Evolutionary conservation across 2,888 invertebrate species (phyloP).

Genomic region (Oasisia sp.): DNA sequence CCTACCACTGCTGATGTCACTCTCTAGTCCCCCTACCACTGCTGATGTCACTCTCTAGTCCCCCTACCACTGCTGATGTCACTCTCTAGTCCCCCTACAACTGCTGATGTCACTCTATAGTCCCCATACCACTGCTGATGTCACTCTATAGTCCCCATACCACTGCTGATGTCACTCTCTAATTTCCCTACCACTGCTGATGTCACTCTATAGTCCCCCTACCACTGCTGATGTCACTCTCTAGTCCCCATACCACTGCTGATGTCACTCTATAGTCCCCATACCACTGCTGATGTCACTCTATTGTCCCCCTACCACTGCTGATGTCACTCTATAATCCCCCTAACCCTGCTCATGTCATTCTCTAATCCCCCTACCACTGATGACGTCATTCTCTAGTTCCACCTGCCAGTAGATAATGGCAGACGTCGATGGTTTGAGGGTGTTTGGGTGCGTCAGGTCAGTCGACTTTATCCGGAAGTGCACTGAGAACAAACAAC

Average conservation of each 20-base stretch:
- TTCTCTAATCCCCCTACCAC: background rate
- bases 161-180: too few species aligned
- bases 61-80: too few species aligned
- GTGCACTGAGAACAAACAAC: slow-evolving; percentile 41
- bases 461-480: slow-evolving; percentile 58
- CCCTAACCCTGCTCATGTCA: background rate
- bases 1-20: too few species aligned
- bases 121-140: too few species aligned
- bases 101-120: too few species aligned
- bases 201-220: too few species aligned
- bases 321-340: background rate
- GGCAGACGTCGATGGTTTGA: slow-evolving; percentile 62
- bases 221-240: background rate
- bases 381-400: slow-evolving; percentile 19
- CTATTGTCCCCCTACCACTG: too few species aligned
- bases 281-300: slow-evolving; percentile 44
- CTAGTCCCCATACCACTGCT: slow-evolving; percentile 45
- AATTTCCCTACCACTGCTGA: too few species aligned
- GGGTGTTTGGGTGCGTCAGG: slow-evolving; percentile 59
- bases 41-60: too few species aligned
- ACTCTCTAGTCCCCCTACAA: too few species aligned
- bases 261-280: background rate
- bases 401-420: slow-evolving; percentile 59
- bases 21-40: too few species aligned
- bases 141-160: too few species aligned